phyloP scores from a whole-genome alignment of 1,140 invertebrate genomes.

The Limonius californicus region DNA sequence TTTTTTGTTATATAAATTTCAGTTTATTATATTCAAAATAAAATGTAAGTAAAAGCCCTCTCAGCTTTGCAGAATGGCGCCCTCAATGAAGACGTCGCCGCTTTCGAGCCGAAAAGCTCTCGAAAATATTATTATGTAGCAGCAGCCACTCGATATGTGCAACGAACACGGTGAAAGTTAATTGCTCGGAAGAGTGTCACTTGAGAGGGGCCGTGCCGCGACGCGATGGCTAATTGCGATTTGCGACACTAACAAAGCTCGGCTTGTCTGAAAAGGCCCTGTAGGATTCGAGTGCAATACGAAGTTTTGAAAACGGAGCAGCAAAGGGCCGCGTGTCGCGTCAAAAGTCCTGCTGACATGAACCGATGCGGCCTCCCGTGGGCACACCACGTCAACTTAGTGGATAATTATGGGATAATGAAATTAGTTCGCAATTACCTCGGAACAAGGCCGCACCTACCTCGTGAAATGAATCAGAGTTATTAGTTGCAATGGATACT shows the following conservation, averaged over 20 bases:
- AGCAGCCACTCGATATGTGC: not conserved
- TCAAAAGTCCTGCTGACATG: not conserved
- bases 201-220: constrained; percentile 32
- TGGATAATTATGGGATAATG: too few species aligned
- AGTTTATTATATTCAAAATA: too few species aligned
- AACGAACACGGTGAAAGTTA: constrained; percentile 23
- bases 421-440: too few species aligned
- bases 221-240: constrained; percentile 30
- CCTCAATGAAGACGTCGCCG: too few species aligned
- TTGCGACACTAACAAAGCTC: constrained; percentile 28
- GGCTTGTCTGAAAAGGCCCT: not conserved
- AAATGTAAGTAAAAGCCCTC: too few species aligned
- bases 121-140: not conserved
- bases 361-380: too few species aligned
- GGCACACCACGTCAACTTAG: too few species aligned
- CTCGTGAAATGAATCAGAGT: not conserved
- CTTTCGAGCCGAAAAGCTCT: not conserved
- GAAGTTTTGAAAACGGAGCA: not conserved
- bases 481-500: not conserved
- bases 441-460: not conserved
- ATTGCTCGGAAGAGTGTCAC: constrained; percentile 33
- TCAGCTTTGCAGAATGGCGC: too few species aligned
- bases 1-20: too few species aligned
- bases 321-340: not conserved
- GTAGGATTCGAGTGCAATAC: not conserved